Base-by-base conservation (phyloP, 2,113 vertebrate species). In the Herpetotheres cachinnans region DNA sequence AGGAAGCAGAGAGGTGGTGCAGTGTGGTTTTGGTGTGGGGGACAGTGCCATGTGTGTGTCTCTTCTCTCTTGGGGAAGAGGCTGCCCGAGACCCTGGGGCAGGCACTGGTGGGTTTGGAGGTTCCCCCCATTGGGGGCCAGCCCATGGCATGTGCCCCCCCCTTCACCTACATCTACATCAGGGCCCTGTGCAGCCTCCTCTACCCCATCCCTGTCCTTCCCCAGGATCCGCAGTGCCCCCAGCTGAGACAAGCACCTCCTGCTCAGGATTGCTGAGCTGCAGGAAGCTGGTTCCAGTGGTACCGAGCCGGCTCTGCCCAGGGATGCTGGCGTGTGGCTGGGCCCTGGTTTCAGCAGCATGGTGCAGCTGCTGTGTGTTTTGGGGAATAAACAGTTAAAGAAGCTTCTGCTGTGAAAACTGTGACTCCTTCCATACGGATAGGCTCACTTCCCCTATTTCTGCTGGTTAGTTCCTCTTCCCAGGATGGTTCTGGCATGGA, bases 361-460 rank as follows among this genome's bases (percentile, higher is more conserved):
- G 6, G 34, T 27, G 69, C 52, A 85, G 61, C 56, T 70, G 38
- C 42, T 67, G 26, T 2, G 0, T 25, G 9, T 70, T 89, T 32
- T 50, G 74, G 76, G 52, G 21, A 85, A 67, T 59, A 44, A 89
- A 54, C 8, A 34, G 52, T 76, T 82, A 78, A 67, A 80, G 52
- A 21, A 27, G 25, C 27, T 89, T 59, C 77, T 91, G 80, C 38
- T 89, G 18, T 59, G 77, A 71, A 88, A 77, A 36, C 29, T 8
- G 52, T 6, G 30, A 24, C 67, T 38, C 78, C 50, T 80, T 86
- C 82, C 67, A 32, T 62, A 13, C 1, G 62, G 49, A 76, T 5
- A 7, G 84, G 26, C 58, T 93, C 89, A 56, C 54, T 96, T 96
- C 95, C 63, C 47, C 21, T 86, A n/a, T 59, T 93, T 95, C 74